Percentiles rank a stretch among this genome's conserved stretches.
These are phyloP conservation scores for Omphaloscelis lunosa DNA, from an alignment of 2,888 invertebrate genomes.

Conservation along the genomic window DNA sequence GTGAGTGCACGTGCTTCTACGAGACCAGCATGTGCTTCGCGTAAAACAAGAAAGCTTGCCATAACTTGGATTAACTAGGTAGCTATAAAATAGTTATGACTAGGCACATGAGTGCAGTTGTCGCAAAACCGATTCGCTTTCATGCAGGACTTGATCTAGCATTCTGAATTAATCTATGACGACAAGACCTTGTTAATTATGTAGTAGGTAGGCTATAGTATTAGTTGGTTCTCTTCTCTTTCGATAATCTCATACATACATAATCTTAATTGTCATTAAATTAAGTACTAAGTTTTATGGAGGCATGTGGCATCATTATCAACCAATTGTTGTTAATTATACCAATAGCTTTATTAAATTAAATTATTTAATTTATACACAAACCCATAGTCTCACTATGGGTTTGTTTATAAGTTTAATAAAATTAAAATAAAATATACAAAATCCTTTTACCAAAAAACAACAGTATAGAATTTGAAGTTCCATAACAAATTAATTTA, in stretches of 20 bases:
- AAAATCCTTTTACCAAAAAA: not conserved
- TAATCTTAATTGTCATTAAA: not conserved
- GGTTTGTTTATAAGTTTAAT: no score
- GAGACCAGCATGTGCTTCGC: not conserved
- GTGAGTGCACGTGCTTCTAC: constrained; percentile 20
- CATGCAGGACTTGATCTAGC: not conserved
- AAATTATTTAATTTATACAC: not conserved
- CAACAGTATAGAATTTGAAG: not conserved
- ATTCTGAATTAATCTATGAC: not conserved
- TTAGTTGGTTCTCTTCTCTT: not conserved
- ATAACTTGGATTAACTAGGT: not conserved
- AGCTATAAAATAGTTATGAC: not conserved
- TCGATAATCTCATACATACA: no score
- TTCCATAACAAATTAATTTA: not conserved
- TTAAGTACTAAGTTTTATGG: not conserved
- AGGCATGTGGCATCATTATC: not conserved
- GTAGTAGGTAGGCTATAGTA: not conserved
- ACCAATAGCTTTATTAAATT: not conserved
- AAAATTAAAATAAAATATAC: no score
- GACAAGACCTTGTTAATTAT: not conserved
- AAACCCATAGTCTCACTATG: no score
- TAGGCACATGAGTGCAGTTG: not conserved
- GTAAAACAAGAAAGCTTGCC: constrained; percentile 1
- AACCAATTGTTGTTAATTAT: no score
- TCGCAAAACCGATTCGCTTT: not conserved